These are phyloP conservation scores for Semaprochilodus insignis DNA, from an alignment of 2,797 vertebrate genomes.

Conservation along the genomic window DNA sequence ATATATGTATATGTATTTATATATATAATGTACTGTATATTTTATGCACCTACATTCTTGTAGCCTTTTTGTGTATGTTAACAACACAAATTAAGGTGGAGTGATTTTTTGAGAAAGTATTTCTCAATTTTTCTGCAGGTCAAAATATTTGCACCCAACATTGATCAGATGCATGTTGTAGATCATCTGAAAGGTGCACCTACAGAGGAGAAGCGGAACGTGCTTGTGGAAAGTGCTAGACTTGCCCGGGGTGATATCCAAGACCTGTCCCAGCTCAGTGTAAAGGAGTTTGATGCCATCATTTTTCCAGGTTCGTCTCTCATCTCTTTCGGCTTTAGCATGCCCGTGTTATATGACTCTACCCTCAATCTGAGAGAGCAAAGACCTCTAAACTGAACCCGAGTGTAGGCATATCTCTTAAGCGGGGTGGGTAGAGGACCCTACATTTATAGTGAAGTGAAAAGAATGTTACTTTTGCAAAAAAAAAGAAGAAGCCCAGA, in stretches of 20 bases:
- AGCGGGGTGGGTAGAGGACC: not conserved
- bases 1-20: too few relatives aligned
- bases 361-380: not conserved
- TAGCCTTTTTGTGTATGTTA: not conserved
- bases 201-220: constrained; percentile 81
- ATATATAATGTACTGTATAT: too few relatives aligned
- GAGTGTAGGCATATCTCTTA: not conserved
- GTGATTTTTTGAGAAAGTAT: not conserved
- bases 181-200: constrained; percentile 83
- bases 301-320: constrained; percentile 78
- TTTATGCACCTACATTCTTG: too few relatives aligned
- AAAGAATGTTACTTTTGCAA: not conserved
- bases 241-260: constrained; percentile 80
- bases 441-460: not conserved
- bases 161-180: constrained; percentile 86
- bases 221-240: constrained; percentile 83
- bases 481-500: not conserved
- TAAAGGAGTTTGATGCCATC: constrained; percentile 78
- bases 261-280: constrained; percentile 79
- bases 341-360: not conserved
- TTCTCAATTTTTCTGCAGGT: constrained; percentile 70
- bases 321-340: not conserved
- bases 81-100: not conserved
- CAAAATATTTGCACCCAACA: constrained; percentile 86
- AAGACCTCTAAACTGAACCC: not conserved